Conservation (phyloP, 53 echinoderm and acorn worm species). For the Henricia sp. region DNA sequence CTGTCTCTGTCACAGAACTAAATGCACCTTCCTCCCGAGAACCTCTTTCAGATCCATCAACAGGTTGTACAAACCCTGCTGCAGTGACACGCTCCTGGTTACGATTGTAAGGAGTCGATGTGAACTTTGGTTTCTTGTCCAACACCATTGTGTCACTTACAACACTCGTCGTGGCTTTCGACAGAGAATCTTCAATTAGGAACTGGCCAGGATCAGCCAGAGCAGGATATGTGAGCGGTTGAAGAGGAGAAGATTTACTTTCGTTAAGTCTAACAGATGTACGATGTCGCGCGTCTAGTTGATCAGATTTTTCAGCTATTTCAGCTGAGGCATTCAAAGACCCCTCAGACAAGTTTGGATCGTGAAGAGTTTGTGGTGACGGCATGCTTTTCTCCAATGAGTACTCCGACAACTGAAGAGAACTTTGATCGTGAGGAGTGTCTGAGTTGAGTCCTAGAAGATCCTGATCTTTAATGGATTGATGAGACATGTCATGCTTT, state of each 20-base stretch:
- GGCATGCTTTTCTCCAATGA: constrained; percentile 27
- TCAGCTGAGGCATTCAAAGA: too few relatives aligned
- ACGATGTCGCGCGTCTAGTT: too few relatives aligned
- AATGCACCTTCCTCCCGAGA: not conserved
- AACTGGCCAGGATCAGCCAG: constrained; percentile 34
- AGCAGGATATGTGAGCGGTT: not conserved
- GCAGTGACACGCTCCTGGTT: constrained; percentile 21
- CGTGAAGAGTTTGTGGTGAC: constrained; percentile 7
- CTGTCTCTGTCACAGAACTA: constrained; percentile 1
- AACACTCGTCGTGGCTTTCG: constrained; percentile 33
- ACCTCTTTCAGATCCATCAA: constrained; percentile 7
- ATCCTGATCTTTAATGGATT: not conserved
- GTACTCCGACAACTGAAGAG: constrained; percentile 8
- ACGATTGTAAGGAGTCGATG: constrained; percentile 59
- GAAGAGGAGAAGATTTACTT: not conserved
- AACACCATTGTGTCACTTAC: constrained; percentile 56
- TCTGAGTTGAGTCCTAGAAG: constrained; percentile 27
- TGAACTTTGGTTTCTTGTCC: constrained; percentile 58
- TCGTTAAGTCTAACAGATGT: too few relatives aligned
- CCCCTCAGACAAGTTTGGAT: constrained; percentile 24
- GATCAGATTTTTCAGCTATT: too few relatives aligned
- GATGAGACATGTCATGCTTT: constrained; percentile 8
- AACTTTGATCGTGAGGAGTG: constrained; percentile 23
- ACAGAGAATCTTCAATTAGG: constrained; percentile 27
- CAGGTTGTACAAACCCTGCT: not conserved